Evolutionary conservation across 2,888 invertebrate species (phyloP), one percentile per base, ranked within the genome.

Genomic region (Scaptomyza tumidula): DNA sequence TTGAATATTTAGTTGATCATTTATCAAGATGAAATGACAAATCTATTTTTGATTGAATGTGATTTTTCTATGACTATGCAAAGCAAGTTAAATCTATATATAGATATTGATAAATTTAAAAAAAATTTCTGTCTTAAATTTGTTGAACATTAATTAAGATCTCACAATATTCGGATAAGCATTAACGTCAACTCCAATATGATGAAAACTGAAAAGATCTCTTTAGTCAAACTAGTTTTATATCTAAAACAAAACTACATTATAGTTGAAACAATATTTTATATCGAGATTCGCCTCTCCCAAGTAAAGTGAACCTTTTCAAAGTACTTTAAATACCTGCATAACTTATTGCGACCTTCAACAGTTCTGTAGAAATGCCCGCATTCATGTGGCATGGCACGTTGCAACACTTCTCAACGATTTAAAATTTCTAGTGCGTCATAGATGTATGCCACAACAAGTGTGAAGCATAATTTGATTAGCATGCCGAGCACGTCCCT

Each of bases 401-500:
- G 35, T 50, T 50, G 50, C 54, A 48, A 59, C 39, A 52, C 37
- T 6, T 37, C 52, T 52, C 50, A 41, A 27, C 43, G 54, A 60
- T 58, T 54, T 43, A 14, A 35, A 49, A 44, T 56, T 53, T 13
- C 41, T 54, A 5, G 67, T 88, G 80, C 74, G 88, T 88, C 88
- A 88, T 59, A 57, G 24, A 10, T 0, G 6, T 14, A 7, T 14
- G 3, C 41, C 44, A 39, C 19, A 43, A n/a, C 43, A 56, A 64
- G 46, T 71, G 71, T 60, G 56, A 41, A 64, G 50, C 61, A 71
- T 68, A 68, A 79, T 67, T 70, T 69, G 60, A 85, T 85, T 88
- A 88, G 81, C 81, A 86, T 84, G 76, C 84, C 75, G 64, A 74
- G 81, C 81, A 86, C 81, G 89, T 86, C 89, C 89, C 89, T 86